Conservation (phyloP, 92 coral and sea anemone species). For the Phymanthus crucifer region DNA sequence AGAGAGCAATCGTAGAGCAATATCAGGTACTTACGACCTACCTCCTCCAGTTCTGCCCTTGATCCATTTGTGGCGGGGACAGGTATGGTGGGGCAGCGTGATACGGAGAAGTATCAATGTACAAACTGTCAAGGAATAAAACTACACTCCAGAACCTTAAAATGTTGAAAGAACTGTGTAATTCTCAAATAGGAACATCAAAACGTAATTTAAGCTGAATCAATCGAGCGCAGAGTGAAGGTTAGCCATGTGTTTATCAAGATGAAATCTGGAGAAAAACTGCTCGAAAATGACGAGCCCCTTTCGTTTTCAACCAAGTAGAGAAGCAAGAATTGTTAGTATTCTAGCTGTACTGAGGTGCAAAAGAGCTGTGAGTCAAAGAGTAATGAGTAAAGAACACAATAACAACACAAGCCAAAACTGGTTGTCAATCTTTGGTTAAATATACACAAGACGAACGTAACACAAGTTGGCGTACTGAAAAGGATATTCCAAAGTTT, state of each 20-base stretch:
- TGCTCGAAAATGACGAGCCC: not conserved
- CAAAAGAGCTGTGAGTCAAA: constrained; percentile 12
- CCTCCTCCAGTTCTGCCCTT: constrained; percentile 74
- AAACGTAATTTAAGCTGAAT: constrained; percentile 8
- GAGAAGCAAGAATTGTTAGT: not conserved
- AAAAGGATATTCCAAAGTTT: constrained; percentile 80
- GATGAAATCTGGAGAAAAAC: constrained; percentile 1
- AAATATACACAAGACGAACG: constrained; percentile 26
- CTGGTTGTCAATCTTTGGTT: constrained; percentile 26
- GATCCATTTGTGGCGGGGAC: constrained; percentile 84
- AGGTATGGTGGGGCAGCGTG: constrained; percentile 64
- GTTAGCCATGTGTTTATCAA: constrained; percentile 32
- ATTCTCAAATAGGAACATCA: not conserved
- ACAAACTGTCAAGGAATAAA: constrained; percentile 61
- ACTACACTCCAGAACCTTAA: not conserved
- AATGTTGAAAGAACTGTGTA: not conserved
- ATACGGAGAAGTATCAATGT: constrained; percentile 84
- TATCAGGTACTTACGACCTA: constrained; percentile 23
- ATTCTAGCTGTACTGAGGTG: not conserved
- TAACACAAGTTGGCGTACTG: constrained; percentile 14
- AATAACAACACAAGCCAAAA: constrained; percentile 22
- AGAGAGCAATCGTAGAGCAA: constrained; percentile 5
- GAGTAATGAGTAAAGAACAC: constrained; percentile 21
- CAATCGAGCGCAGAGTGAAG: constrained; percentile 12
- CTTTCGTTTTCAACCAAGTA: constrained; percentile 21